Evolutionary conservation across 2,797 vertebrate species (phyloP).

Genomic region (Enteromius treurensis): DNA sequence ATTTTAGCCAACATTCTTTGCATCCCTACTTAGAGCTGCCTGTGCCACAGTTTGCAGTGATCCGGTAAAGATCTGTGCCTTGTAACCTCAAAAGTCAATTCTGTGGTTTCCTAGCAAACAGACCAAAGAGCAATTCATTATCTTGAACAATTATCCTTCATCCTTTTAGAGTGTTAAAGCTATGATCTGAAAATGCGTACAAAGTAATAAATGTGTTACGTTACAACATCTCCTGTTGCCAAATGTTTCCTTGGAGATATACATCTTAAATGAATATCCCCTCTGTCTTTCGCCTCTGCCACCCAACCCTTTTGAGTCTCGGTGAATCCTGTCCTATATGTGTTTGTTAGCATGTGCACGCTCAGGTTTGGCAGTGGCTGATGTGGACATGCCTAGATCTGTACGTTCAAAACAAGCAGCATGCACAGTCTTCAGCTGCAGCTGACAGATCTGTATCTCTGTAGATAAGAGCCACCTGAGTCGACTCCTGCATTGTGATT

Average conservation of each 20-base stretch:
- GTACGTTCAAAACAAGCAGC: constrained; percentile 37
- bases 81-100: constrained; percentile 40
- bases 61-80: constrained; percentile 26
- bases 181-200: background rate
- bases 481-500: constrained; percentile 20
- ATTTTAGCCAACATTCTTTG: constrained; percentile 7
- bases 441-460: constrained; percentile 22
- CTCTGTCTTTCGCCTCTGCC: constrained; percentile 19
- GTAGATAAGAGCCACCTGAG: constrained; percentile 16
- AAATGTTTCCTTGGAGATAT: constrained; percentile 14
- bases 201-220: constrained; percentile 17
- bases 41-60: constrained; percentile 39
- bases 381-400: constrained; percentile 53
- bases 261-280: constrained; percentile 7
- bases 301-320: constrained; percentile 5
- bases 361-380: constrained; percentile 30
- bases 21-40: constrained; percentile 25
- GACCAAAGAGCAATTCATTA: constrained; percentile 27
- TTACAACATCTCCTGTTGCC: background rate
- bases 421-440: constrained; percentile 45
- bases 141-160: constrained; percentile 28
- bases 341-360: constrained; percentile 21
- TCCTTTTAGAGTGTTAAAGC: constrained; percentile 7
- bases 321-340: background rate
- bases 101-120: constrained; percentile 44